These are phyloP conservation scores for Panulirus ornatus DNA, from an alignment of 1,140 invertebrate genomes.

Conservation along the genomic window DNA sequence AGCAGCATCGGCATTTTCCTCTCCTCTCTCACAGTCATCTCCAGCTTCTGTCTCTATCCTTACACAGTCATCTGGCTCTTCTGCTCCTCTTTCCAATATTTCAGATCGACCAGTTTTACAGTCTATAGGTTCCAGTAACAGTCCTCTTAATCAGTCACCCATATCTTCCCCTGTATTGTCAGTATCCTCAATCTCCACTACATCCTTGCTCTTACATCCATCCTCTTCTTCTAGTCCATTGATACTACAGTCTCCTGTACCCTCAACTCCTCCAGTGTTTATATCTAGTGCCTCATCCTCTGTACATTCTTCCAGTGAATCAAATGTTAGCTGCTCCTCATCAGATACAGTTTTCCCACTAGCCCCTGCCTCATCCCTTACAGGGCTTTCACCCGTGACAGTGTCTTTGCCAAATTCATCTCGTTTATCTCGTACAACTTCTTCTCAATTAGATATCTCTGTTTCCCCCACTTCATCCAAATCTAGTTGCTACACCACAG, in stretches of 20 bases:
- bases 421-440: conserved; percentile 16
- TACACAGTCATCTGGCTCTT: not conserved
- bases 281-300: not conserved
- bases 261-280: not conserved
- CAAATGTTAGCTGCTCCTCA: not conserved
- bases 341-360: not conserved
- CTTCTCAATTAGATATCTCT: conserved; percentile 17
- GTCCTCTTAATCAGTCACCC: conserved; percentile 23
- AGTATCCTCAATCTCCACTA: not conserved
- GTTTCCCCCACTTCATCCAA: conserved; percentile 9
- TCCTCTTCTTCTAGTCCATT: conserved; percentile 7
- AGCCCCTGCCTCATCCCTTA: not conserved
- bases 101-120: not conserved
- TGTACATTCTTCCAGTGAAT: not conserved
- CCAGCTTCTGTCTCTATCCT: not conserved
- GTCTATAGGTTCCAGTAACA: not conserved
- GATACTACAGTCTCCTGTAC: not conserved
- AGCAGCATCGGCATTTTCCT: not conserved
- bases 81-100: not conserved
- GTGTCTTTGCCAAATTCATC: conserved; percentile 35
- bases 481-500: not conserved
- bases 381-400: not conserved
- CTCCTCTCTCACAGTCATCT: conserved; percentile 9
- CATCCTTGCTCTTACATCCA: not conserved
- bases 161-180: not conserved